Base-by-base conservation (phyloP, 2,113 vertebrate genomes). In the Globicephala melas region DNA sequence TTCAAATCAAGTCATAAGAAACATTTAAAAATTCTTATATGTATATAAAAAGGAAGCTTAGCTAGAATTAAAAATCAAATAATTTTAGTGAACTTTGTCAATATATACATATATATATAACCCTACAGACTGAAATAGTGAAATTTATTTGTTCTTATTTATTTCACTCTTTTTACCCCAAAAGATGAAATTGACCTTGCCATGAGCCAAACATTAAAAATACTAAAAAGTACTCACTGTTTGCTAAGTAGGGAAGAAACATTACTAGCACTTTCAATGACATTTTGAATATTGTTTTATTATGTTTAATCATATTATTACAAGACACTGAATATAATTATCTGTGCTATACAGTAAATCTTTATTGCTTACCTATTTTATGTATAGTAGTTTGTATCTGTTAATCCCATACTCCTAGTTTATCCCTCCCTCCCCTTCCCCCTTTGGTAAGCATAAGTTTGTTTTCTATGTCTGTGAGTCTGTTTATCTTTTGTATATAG, bases 281-380 rank as follows among this genome's bases (percentile, higher is more conserved):
- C 3, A 79, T 95, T 98, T 98, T 97, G 97, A 86, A 88, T 97
- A 98, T 97, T 97, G 7, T 94, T 98, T 98, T 91, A 89, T 89
- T 96, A 12, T 77, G 92, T 96, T 98, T 98, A 82, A 94, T 97
- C 86, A 91, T 25, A 55, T 25, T 3, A 33, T 79, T 33, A 79
- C 7, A 77, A 73, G 74, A 25, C 5, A 23, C n/a, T 79, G 50
- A 55, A 79, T 79, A 79, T n/a, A 53, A 79, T 55, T 79, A 21
- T 53, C 33, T 55, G 20, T 55, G 33, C 31, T 79, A 55, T 79
- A 14, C 11, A 79, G 31, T 55, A n/a, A 79, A 55, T 36, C 76
- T 50, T 65, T 65, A 28, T 31, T 65, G 63, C 63, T 65, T 28
- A 65, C 12, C 28, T 31, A 31, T 65, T 65, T 65, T 65, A 65